Evolutionary conservation across 2,113 vertebrate genomes (phyloP), one percentile per base, ranked within the genome.

Genomic region (Danionella cerebrum): DNA sequence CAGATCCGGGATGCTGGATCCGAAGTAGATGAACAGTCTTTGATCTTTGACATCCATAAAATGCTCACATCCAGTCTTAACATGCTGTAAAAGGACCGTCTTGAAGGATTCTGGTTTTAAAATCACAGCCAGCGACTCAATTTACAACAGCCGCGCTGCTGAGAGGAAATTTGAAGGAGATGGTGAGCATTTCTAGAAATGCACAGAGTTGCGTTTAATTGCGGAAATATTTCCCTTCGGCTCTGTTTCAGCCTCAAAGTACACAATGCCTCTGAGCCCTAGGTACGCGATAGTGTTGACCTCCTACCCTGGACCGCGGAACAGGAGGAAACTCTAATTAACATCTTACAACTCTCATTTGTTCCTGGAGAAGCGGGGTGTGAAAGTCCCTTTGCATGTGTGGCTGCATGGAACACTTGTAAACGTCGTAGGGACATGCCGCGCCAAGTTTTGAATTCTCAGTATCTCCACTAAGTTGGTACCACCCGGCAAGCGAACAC

Each of bases 241-340:
- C 33, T 24, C 14, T n/a, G 4, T 10, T 59, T 19, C 31, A 38
- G 41, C 18, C n/a, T 9, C 33, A 69, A 67, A 67, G 33, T n/a
- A n/a, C n/a, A 72, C 58, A 50, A 57, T 64, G 35, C n/a, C 13
- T 21, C 60, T 60, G 27, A 41, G 53, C 47, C 25, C 35, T 29
- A 51, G 44, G 24, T 38, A 44, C 35, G 54, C 54, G 38, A 52
- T 55, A 59, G 19, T 3, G 31, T 18, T 71, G 47, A 67, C 55
- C 57, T 71, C 58, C 9, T 50, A 18, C 39, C 12, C 13, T 54
- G 63, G 41, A 29, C 51, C 39, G 25, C 33, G 41, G 53, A 57
- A 62, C 31, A 25, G 48, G 24, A 70, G 63, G 47, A 60, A 70
- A 44, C 33, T 12, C 73, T 66, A 70, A 71, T 75, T 71, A 67